Percentiles rank a stretch among this genome's conserved stretches.
Evolutionary conservation across 2,113 vertebrate genomes (phyloP).

Genomic region (Halcyon malimbica): DNA sequence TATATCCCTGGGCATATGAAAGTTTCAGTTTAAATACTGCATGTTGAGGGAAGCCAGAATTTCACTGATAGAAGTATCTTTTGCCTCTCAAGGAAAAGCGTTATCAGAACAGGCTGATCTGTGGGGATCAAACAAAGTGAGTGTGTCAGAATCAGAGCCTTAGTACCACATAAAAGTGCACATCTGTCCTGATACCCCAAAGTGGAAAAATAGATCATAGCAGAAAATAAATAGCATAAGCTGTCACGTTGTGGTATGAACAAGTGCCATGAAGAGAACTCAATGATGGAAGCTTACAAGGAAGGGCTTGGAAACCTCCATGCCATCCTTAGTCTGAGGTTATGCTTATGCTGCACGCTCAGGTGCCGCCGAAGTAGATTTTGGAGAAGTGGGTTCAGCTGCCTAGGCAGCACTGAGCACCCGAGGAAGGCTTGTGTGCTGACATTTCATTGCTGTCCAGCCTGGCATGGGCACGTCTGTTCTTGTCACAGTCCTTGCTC

Average conservation of each 20-base stretch:
- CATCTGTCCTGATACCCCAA: neutral
- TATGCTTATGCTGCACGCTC: neutral
- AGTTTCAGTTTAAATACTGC: neutral
- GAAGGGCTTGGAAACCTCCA: neutral
- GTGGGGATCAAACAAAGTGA: neutral
- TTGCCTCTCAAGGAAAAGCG: neutral
- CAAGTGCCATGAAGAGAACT: neutral
- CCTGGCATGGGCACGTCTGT: neutral
- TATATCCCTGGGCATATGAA: neutral
- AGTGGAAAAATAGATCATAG: neutral
- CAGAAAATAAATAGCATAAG: neutral
- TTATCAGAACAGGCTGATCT: neutral
- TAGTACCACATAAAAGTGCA: neutral
- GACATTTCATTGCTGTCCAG: neutral
- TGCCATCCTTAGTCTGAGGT: neutral
- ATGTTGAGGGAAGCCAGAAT: neutral
- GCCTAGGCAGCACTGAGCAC: neutral
- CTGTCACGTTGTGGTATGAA: neutral
- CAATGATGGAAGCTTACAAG: rapidly evolving
- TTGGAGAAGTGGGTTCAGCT: neutral
- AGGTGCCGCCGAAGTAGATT: neutral
- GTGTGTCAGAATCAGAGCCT: neutral
- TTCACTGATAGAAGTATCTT: neutral
- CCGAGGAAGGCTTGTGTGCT: neutral
- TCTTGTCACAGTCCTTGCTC: neutral